Evolutionary conservation across 2,113 vertebrate species (phyloP).

Genomic region (Pluvialis apricaria): DNA sequence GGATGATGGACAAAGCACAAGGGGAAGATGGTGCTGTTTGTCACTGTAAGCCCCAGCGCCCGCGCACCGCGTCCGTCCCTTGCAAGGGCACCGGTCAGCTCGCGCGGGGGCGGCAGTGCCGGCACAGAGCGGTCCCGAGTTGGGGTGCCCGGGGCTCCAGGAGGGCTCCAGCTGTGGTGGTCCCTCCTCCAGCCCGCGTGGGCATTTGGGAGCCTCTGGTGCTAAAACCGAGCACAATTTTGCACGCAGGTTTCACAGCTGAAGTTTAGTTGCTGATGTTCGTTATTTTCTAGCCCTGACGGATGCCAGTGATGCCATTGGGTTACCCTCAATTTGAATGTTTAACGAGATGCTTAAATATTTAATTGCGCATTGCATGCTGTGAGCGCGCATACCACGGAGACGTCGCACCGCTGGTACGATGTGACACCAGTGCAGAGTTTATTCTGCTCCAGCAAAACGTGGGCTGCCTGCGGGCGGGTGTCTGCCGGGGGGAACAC

Average conservation of each 20-base stretch:
- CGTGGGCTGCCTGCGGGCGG: background rate
- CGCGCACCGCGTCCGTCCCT: rapidly evolving
- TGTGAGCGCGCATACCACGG: rapidly evolving
- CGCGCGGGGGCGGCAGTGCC: too few relatives aligned
- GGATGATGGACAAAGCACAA: rapidly evolving
- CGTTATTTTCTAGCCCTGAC: background rate
- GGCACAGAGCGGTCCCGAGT: rapidly evolving
- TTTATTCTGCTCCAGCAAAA: background rate
- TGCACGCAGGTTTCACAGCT: background rate
- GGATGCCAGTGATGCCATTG: rapidly evolving
- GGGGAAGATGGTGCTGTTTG: rapidly evolving
- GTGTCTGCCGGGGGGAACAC: rapidly evolving
- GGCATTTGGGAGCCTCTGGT: background rate
- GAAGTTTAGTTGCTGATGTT: background rate
- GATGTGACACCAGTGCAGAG: rapidly evolving
- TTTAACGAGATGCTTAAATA: background rate
- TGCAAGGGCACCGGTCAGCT: background rate
- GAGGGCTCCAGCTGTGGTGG: background rate
- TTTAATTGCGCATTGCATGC: background rate
- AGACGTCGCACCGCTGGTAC: rapidly evolving
- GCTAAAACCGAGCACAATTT: rapidly evolving
- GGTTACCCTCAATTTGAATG: background rate
- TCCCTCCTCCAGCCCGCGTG: rapidly evolving
- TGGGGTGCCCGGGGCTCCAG: rapidly evolving
- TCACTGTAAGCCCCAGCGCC: background rate